These are phyloP conservation scores for Rhinolophus ferrumequinum DNA, from an alignment of 2,113 vertebrate genomes.

Conservation along the genomic window DNA sequence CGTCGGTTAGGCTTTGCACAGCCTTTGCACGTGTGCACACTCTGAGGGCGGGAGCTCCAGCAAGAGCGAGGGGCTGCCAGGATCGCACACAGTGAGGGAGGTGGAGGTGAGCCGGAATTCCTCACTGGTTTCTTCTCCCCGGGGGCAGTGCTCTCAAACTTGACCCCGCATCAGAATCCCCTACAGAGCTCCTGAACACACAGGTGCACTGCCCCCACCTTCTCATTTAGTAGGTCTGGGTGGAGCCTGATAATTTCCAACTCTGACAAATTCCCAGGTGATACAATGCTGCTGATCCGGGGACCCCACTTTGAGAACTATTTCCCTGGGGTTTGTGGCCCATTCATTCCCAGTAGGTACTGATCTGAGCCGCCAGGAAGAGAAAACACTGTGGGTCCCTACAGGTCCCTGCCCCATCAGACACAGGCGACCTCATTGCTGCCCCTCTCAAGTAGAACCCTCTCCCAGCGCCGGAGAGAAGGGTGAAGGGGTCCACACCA, in stretches of 20 bases:
- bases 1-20: background rate
- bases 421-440: background rate
- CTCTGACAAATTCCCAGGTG: background rate
- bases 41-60: background rate
- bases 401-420: background rate
- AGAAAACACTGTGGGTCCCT: background rate
- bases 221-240: background rate
- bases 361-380: background rate
- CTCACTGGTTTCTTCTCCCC: background rate
- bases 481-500: rapidly evolving
- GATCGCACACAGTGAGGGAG: rapidly evolving
- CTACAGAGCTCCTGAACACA: background rate
- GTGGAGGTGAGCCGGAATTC: background rate
- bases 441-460: background rate
- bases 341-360: background rate
- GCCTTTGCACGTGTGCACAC: rapidly evolving
- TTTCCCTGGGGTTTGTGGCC: background rate
- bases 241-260: background rate
- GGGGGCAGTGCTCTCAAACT: too few relatives aligned
- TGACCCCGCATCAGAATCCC: background rate
- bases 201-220: background rate
- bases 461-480: background rate
- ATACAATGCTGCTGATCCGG: background rate
- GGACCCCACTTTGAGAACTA: background rate
- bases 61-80: background rate